phyloP scores from a whole-genome alignment of 2,797 vertebrate genomes.

The Echeneis naucrates region DNA sequence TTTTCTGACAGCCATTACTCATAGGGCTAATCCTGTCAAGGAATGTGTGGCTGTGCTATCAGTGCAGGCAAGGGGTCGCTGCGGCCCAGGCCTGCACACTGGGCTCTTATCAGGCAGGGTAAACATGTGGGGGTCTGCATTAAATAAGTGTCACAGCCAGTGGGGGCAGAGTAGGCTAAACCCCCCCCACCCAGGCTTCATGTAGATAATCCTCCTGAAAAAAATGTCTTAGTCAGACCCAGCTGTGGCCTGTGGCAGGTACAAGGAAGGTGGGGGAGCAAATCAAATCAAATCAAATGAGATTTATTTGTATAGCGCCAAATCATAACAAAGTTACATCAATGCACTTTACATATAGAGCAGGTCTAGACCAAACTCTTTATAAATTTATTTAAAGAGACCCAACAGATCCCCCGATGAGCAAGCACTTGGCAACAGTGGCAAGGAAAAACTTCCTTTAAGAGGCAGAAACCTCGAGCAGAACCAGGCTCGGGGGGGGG shows the following conservation, averaged over 20 bases:
- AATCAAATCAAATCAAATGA: too few relatives aligned
- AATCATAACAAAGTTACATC: too few relatives aligned
- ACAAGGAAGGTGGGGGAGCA: constrained; percentile 44
- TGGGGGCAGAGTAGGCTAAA: constrained; percentile 59
- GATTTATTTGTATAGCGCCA: too few relatives aligned
- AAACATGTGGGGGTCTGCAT: constrained; percentile 82
- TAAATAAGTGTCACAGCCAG: constrained; percentile 82
- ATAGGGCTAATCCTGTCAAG: constrained; percentile 77
- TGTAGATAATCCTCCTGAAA: constrained; percentile 72
- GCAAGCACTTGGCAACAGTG: too few relatives aligned
- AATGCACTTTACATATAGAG: too few relatives aligned
- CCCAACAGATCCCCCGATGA: too few relatives aligned
- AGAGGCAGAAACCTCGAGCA: too few relatives aligned
- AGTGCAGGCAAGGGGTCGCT: constrained; percentile 66
- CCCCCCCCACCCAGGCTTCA: constrained; percentile 58
- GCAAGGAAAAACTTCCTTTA: too few relatives aligned
- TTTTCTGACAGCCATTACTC: constrained; percentile 81
- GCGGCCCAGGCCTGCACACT: constrained; percentile 64
- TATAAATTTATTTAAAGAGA: too few relatives aligned
- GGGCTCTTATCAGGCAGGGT: constrained; percentile 82
- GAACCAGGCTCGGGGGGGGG: too few relatives aligned
- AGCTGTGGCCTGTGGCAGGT: constrained; percentile 71
- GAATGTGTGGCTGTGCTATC: constrained; percentile 79
- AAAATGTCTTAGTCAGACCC: constrained; percentile 60
- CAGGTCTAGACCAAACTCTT: too few relatives aligned